These are phyloP conservation scores for Hirundichthys speculiger DNA, from an alignment of 2,113 vertebrate species.

Conservation along the genomic window DNA sequence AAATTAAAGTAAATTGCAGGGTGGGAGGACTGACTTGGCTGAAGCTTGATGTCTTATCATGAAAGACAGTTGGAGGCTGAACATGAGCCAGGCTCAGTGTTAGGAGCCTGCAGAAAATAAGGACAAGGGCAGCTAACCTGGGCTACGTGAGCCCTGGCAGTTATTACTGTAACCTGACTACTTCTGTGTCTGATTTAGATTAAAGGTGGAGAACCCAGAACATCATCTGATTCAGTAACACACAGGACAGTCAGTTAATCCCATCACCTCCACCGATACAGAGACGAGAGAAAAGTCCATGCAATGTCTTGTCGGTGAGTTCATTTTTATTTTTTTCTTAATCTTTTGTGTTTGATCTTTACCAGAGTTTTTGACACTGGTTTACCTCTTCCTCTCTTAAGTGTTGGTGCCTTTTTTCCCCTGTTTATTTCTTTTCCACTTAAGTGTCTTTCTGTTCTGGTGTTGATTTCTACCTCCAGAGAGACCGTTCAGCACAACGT, in stretches of 20 bases:
- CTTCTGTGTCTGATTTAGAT: constrained; percentile 13
- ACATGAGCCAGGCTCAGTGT: background rate
- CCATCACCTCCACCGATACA: background rate
- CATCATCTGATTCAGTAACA: background rate
- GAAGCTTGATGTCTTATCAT: constrained; percentile 64
- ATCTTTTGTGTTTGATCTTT: background rate
- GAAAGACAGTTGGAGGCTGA: constrained; percentile 17
- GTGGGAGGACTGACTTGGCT: constrained; percentile 39
- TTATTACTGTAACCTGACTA: background rate
- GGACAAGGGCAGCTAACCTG: background rate
- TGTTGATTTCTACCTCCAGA: too few relatives aligned
- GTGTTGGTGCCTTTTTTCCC: background rate
- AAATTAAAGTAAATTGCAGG: constrained; percentile 76
- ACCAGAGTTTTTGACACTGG: too few relatives aligned
- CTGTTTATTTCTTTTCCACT: background rate
- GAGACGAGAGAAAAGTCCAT: background rate
- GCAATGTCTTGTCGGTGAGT: constrained; percentile 64
- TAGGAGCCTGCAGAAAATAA: background rate
- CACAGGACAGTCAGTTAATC: background rate
- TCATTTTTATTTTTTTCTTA: background rate
- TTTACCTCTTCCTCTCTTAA: background rate
- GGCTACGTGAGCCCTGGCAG: background rate
- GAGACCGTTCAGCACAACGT: too few relatives aligned
- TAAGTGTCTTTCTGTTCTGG: background rate
- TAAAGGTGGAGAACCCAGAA: constrained; percentile 3